Conservation (phyloP, 1,140 invertebrate species). For the Acromyrmex echinatior region DNA sequence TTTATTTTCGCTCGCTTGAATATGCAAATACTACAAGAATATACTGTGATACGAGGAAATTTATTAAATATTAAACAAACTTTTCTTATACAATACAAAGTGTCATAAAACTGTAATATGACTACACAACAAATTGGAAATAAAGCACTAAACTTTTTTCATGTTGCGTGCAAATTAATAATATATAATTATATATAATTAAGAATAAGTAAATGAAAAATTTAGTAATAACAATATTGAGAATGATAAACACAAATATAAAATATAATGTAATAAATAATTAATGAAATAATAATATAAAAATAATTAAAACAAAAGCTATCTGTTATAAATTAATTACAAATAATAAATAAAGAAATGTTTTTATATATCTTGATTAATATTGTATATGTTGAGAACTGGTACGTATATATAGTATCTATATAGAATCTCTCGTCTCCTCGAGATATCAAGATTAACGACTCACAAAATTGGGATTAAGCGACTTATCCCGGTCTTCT, state of each 20-base stretch:
- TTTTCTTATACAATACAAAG: no score
- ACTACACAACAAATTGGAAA: no score
- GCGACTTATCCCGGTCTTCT: conserved; percentile 40
- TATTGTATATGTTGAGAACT: neutral
- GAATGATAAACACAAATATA: neutral
- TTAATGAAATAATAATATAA: conserved; percentile 8
- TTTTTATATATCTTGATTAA: neutral
- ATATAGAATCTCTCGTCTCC: conserved; percentile 16
- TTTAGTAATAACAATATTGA: neutral
- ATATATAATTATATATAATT: conserved; percentile 12
- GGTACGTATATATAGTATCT: neutral
- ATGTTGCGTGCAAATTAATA: neutral
- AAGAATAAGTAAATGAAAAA: neutral
- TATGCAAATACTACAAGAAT: neutral
- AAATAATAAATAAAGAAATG: neutral
- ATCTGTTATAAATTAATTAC: neutral
- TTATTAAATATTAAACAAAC: neutral
- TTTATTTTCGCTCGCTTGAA: neutral
- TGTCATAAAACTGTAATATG: no score
- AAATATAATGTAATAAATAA: neutral
- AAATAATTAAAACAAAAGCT: neutral
- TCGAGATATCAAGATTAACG: conserved; percentile 56
- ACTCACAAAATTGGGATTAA: conserved; percentile 56
- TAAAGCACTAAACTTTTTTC: neutral
- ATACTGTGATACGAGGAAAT: neutral